A percentile compares a stretch with the other conserved stretches of the same genome.
phyloP scores from a whole-genome alignment of 2,888 invertebrate species.

The Erebia epiphron region DNA sequence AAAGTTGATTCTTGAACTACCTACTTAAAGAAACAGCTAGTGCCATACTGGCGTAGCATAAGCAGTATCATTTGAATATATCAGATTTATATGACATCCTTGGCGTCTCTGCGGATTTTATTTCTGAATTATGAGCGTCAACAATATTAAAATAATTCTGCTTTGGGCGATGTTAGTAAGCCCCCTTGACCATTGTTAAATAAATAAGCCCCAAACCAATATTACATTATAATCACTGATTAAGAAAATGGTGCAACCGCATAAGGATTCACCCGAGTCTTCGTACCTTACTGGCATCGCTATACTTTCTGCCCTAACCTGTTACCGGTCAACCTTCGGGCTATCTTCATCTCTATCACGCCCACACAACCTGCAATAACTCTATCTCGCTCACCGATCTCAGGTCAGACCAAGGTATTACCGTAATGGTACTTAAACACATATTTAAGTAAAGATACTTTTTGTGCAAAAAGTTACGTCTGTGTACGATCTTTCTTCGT shows the following conservation, averaged over 20 bases:
- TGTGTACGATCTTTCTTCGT: conserved; percentile 48
- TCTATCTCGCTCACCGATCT: conserved; percentile 58
- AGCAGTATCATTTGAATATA: too few species aligned
- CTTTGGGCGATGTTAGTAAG: too few species aligned
- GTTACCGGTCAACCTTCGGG: conserved; percentile 78
- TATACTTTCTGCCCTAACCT: conserved; percentile 77
- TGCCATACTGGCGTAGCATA: too few species aligned
- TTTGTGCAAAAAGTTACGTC: conserved; percentile 70
- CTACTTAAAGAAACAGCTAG: too few species aligned
- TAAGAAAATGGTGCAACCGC: conserved; percentile 51
- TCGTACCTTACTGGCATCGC: conserved; percentile 74
- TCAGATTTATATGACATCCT: too few species aligned
- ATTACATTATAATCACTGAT: conserved; percentile 45
- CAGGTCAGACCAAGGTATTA: conserved; percentile 78
- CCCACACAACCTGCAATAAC: conserved; percentile 44
- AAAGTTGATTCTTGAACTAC: too few species aligned
- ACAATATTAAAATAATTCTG: too few species aligned
- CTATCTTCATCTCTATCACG: conserved; percentile 51
- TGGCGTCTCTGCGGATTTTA: too few species aligned
- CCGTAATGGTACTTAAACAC: conserved; percentile 82
- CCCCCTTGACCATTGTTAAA: too few species aligned
- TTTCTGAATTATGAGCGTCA: too few species aligned
- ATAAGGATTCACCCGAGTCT: conserved; percentile 59
- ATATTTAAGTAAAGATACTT: conserved; percentile 79
- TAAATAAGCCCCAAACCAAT: not conserved